Conservation (phyloP, 2,797 vertebrate species). For the Enoplosus armatus region DNA sequence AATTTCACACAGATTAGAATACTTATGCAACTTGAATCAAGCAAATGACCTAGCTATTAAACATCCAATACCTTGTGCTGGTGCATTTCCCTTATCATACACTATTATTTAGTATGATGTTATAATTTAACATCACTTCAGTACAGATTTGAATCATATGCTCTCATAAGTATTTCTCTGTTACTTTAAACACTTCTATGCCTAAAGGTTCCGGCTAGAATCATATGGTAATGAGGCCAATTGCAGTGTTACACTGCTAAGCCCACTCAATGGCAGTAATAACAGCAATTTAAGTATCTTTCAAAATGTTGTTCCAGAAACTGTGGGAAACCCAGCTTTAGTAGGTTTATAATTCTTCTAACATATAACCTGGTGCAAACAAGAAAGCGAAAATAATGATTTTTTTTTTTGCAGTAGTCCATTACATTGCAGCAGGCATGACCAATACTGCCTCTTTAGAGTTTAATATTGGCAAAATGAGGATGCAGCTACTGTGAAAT, state of each 20-base stretch:
- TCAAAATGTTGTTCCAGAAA: conserved; percentile 32
- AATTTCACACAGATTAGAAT: conserved; percentile 47
- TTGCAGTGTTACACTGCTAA: conserved; percentile 32
- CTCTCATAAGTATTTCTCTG: conserved; percentile 22
- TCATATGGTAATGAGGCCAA: conserved; percentile 3
- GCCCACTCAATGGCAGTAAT: conserved; percentile 32
- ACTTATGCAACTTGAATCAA: conserved; percentile 47
- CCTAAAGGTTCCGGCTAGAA: conserved; percentile 19
- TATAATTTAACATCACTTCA: conserved; percentile 14
- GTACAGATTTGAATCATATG: conserved; percentile 20
- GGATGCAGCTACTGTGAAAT: conserved; percentile 67
- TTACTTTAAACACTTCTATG: conserved; percentile 3
- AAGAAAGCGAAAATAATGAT: conserved; percentile 48
- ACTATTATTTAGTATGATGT: conserved; percentile 25
- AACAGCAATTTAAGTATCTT: conserved; percentile 44
- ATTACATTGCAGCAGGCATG: conserved; percentile 58
- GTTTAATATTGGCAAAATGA: conserved; percentile 63
- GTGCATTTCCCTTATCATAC: conserved; percentile 23
- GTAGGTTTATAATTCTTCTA: conserved; percentile 5
- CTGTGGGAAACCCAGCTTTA: conserved; percentile 10
- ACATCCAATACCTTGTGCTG: conserved; percentile 15
- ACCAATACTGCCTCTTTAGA: conserved; percentile 51
- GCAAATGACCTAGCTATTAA: conserved; percentile 45
- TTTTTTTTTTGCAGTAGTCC: conserved; percentile 37
- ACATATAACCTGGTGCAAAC: conserved; percentile 43